Conservation (phyloP, 2,888 invertebrate genomes). For the Raillietiella orientalis region DNA sequence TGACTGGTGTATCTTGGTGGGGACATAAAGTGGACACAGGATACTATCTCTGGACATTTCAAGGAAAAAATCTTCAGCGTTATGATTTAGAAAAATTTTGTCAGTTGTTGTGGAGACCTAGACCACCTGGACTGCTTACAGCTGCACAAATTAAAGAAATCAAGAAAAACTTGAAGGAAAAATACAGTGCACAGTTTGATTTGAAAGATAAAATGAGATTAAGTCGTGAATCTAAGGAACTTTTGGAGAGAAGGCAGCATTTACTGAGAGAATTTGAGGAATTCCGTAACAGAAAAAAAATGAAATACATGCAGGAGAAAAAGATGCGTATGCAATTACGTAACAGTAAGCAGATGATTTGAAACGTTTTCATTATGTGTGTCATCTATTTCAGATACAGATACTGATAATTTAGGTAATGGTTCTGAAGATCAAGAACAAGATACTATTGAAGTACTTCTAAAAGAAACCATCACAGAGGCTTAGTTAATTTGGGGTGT, state of each 20-base stretch:
- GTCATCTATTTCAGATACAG: too few species aligned
- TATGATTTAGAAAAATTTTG: conserved; percentile 73
- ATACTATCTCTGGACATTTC: conserved; percentile 95
- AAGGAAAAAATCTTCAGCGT: conserved; percentile 37
- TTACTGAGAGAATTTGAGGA: conserved; percentile 56
- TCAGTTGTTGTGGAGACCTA: conserved; percentile 80
- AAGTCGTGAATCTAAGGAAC: conserved; percentile 73
- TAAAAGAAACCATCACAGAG: too few species aligned
- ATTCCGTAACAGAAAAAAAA: conserved; percentile 36
- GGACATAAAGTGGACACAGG: conserved; percentile 61
- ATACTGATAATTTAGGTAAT: too few species aligned
- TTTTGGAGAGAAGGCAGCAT: conserved; percentile 62
- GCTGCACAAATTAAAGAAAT: conserved; percentile 70
- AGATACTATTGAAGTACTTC: too few species aligned
- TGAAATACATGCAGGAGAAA: conserved; percentile 43
- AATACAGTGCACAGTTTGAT: conserved; percentile 81
- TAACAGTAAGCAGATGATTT: conserved; percentile 28
- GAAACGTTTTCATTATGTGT: too few species aligned
- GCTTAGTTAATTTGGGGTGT: too few species aligned
- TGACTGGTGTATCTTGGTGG: conserved; percentile 78
- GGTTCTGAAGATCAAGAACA: too few species aligned
- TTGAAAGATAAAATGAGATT: conserved; percentile 76
- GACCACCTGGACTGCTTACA: conserved; percentile 50
- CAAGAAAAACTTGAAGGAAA: conserved; percentile 89
- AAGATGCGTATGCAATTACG: conserved; percentile 47